Evolutionary conservation across 2,113 vertebrate species (phyloP).

Genomic region (Motacilla alba): DNA sequence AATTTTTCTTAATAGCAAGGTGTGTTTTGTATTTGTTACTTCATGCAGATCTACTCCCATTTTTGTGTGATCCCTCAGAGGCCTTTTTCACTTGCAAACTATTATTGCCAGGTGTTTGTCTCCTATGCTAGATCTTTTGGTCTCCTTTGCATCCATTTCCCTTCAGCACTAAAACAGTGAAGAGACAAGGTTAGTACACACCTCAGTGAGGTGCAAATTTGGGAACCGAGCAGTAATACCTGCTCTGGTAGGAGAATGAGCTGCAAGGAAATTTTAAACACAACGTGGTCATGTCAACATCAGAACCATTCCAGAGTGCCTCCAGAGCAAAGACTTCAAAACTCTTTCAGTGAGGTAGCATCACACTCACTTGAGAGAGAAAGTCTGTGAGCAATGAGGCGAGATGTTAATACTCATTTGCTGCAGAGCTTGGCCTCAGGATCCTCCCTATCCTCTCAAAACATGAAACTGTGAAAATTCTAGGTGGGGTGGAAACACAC

Average conservation of each 20-base stretch:
- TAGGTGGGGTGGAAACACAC: background rate
- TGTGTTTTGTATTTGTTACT: background rate
- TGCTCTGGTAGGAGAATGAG: background rate
- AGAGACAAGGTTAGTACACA: background rate
- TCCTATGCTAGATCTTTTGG: background rate
- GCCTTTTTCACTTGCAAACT: background rate
- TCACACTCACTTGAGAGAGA: background rate
- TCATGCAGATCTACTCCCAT: background rate
- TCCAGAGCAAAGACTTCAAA: background rate
- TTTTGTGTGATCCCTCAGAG: background rate
- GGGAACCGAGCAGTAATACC: background rate
- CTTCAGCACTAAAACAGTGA: background rate
- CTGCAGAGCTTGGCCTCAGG: background rate
- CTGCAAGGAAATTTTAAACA: background rate
- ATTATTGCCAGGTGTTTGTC: background rate
- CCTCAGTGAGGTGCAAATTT: background rate
- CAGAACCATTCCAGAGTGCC: background rate
- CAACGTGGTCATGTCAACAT: background rate
- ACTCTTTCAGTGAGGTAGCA: background rate
- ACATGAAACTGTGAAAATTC: background rate
- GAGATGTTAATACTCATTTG: background rate
- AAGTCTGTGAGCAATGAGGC: background rate
- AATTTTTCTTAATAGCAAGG: constrained; percentile 2
- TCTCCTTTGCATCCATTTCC: background rate
- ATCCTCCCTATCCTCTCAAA: background rate